These are phyloP conservation scores for Tapera naevia DNA, from an alignment of 2,797 vertebrate genomes.

Conservation along the genomic window DNA sequence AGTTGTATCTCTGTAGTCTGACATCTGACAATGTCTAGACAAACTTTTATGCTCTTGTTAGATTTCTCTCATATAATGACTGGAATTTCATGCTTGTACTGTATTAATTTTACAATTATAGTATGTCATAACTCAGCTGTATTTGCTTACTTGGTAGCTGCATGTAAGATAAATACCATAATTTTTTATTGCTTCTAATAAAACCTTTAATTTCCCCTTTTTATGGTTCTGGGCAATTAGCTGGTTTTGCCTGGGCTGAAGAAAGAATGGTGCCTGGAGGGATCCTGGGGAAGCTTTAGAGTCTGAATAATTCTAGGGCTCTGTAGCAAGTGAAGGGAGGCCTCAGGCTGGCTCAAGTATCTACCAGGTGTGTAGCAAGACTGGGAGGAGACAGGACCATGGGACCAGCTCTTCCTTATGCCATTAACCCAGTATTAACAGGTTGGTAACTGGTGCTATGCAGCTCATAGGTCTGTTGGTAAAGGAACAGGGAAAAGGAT, in stretches of 20 bases:
- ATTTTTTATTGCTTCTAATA: slow-evolving; percentile 4
- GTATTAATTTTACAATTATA: neutral
- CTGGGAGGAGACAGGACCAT: neutral
- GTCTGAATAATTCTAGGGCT: neutral
- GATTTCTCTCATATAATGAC: neutral
- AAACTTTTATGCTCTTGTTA: neutral
- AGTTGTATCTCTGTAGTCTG: neutral
- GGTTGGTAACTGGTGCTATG: neutral
- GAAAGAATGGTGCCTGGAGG: neutral
- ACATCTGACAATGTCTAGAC: slow-evolving; percentile 18
- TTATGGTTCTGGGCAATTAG: neutral
- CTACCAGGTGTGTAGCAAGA: fast-evolving
- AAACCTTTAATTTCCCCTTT: neutral
- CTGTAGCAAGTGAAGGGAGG: neutral
- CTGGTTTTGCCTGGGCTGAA: neutral
- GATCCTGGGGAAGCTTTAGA: neutral
- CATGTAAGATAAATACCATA: neutral
- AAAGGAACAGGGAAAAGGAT: neutral
- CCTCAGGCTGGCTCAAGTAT: neutral
- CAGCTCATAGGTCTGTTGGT: neutral
- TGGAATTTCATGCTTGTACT: neutral
- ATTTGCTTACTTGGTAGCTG: neutral
- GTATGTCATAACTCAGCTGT: neutral
- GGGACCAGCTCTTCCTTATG: neutral
- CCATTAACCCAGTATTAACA: neutral